These are phyloP conservation scores for Penaeus chinensis DNA, from an alignment of 1,140 invertebrate species.

Conservation along the genomic window DNA sequence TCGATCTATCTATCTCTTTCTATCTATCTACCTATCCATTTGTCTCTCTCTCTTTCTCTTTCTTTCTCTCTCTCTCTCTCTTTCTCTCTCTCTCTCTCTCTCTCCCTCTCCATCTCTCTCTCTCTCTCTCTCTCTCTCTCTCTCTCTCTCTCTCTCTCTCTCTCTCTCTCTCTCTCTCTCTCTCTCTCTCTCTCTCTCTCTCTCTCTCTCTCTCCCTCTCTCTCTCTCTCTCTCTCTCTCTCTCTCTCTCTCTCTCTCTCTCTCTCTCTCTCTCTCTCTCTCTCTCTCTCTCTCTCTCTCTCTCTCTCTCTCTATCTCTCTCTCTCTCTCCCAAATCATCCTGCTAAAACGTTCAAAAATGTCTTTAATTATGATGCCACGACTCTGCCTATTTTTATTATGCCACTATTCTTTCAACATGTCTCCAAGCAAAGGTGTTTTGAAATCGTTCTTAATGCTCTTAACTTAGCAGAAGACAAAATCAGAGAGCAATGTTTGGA, in stretches of 20 bases:
- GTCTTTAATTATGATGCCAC: neutral
- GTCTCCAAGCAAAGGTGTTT: neutral
- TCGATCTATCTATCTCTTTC: no score
- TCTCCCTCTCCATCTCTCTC: neutral
- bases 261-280: neutral
- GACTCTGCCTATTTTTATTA: no score
- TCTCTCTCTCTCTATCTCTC: neutral
- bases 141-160: slow-evolving; percentile 8
- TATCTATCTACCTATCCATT: no score
- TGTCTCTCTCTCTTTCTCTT: neutral
- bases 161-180: slow-evolving; percentile 14
- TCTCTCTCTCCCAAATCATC: neutral
- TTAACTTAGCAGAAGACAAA: no score
- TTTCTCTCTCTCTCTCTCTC: neutral
- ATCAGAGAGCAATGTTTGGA: no score
- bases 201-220: neutral
- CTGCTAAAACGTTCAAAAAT: neutral
- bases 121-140: slow-evolving; percentile 18
- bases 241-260: neutral
- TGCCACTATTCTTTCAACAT: neutral
- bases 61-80: neutral
- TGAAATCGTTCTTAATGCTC: neutral
- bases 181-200: slow-evolving; percentile 10
- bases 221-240: neutral
- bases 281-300: neutral